phyloP scores from a whole-genome alignment of 2,113 vertebrate species.

The Atlantisia rogersi region DNA sequence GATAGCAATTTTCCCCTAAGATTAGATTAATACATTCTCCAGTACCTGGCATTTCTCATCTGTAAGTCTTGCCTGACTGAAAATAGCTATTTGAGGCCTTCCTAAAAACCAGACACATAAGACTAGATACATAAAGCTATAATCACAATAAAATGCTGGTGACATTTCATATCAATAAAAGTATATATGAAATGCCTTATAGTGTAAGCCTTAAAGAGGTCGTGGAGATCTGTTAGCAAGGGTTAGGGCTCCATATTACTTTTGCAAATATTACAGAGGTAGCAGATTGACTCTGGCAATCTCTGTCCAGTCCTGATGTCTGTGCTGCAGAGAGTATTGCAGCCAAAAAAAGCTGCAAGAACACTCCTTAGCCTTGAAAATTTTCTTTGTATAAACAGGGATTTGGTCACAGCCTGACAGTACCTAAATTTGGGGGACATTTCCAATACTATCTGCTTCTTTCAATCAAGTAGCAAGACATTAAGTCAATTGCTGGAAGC shows the following conservation, averaged over 20 bases:
- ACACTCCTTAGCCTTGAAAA: background rate
- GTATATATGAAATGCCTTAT: background rate
- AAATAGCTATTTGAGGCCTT: background rate
- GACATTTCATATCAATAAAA: background rate
- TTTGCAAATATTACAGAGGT: background rate
- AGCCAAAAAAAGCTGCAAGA: accelerated
- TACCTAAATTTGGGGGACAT: background rate
- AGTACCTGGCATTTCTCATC: background rate
- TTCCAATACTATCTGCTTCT: background rate
- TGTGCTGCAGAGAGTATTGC: background rate
- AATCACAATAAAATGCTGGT: background rate
- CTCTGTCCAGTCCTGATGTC: background rate
- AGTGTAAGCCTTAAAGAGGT: background rate
- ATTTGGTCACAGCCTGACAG: background rate
- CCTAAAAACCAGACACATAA: background rate
- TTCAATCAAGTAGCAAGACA: background rate
- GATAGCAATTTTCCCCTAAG: background rate
- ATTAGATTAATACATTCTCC: background rate
- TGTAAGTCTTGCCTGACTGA: background rate
- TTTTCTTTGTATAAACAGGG: background rate
- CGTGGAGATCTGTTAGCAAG: background rate
- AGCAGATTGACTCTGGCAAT: background rate
- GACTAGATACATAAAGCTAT: background rate
- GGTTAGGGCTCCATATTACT: background rate
- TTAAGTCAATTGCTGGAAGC: background rate